Conservation (phyloP, 2,797 vertebrate genomes). For the Onychomys leucogaster region DNA sequence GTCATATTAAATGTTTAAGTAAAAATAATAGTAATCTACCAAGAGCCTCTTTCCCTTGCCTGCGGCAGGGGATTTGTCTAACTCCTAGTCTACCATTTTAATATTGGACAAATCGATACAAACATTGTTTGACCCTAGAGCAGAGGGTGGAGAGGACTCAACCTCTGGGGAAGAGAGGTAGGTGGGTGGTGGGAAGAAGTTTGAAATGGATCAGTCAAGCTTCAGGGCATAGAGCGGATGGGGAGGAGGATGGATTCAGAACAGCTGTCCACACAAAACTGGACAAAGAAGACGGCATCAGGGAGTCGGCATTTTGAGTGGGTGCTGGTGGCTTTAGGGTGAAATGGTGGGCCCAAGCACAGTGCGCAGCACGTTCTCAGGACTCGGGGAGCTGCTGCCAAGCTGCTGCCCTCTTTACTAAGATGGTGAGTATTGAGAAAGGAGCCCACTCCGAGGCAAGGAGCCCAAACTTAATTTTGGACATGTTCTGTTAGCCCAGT, state of each 20-base stretch:
- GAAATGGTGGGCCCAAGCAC: background rate
- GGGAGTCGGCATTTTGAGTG: background rate
- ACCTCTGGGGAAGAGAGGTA: background rate
- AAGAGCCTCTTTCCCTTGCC: background rate
- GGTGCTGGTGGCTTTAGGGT: background rate
- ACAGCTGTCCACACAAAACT: background rate
- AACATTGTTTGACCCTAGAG: background rate
- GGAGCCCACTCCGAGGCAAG: background rate
- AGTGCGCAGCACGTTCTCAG: background rate
- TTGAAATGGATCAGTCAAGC: background rate
- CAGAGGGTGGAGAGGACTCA: background rate
- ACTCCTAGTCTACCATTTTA: background rate
- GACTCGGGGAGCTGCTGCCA: background rate
- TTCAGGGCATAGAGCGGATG: background rate
- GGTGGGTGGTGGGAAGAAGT: background rate
- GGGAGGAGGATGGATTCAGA: no score
- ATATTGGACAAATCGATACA: background rate
- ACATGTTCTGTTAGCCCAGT: background rate
- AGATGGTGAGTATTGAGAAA: background rate
- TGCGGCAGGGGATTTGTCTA: background rate
- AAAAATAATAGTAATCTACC: background rate
- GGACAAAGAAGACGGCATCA: background rate
- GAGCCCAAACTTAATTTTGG: background rate
- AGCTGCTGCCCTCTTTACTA: background rate
- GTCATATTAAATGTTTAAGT: background rate